Conservation (phyloP, 2,888 invertebrate species). For the Galerucella pusilla region DNA sequence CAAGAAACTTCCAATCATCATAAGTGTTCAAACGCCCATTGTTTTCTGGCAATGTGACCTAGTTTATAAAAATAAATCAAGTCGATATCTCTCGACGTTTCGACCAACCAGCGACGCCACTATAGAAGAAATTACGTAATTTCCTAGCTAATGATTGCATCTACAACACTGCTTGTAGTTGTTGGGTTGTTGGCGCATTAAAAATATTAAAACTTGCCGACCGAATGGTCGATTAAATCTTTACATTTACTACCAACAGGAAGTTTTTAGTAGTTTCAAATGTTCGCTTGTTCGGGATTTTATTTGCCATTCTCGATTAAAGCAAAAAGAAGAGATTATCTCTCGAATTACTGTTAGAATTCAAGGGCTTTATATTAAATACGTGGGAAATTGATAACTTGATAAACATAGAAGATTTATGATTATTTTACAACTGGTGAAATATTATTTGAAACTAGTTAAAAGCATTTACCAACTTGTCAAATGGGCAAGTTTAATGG, state of each 20-base stretch:
- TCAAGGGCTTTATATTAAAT: neutral
- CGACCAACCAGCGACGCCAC: constrained; percentile 8
- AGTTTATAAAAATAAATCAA: constrained; percentile 4
- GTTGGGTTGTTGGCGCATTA: constrained; percentile 43
- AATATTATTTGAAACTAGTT: too few relatives aligned
- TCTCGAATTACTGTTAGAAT: neutral
- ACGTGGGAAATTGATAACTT: neutral
- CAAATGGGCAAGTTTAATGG: too few relatives aligned
- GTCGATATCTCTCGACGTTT: neutral
- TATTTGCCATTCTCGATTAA: constrained; percentile 20
- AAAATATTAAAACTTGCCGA: constrained; percentile 46
- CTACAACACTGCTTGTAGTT: constrained; percentile 27
- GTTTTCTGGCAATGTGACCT: neutral
- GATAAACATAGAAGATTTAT: too few relatives aligned
- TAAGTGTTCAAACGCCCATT: neutral
- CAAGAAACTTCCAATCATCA: too few relatives aligned
- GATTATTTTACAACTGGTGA: too few relatives aligned
- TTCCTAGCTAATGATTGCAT: constrained; percentile 37
- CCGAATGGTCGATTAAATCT: constrained; percentile 48
- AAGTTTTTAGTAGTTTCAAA: constrained; percentile 41
- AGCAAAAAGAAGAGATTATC: constrained; percentile 14
- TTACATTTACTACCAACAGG: constrained; percentile 48
- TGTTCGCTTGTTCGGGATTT: constrained; percentile 22
- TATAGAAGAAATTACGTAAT: constrained; percentile 38
- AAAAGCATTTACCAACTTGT: too few relatives aligned